Evolutionary conservation across 2,888 invertebrate genomes (phyloP), one percentile per base, ranked within the genome.

Genomic region (Hanleya hanleyi): DNA sequence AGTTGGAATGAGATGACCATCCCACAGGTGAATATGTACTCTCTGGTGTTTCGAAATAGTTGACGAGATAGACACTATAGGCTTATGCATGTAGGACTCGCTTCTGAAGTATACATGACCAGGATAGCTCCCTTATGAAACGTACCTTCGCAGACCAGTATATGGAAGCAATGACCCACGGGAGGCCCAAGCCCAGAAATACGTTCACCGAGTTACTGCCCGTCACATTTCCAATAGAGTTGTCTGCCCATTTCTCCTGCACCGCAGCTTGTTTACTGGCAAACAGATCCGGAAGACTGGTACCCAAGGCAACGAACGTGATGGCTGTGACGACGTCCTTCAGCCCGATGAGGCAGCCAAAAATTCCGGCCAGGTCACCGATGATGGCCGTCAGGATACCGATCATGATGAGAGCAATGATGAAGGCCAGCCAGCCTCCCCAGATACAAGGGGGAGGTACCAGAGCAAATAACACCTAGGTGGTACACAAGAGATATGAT

Each of bases 141-240:
- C 61, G 76, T 78, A 87, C 88, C 83, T 85, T 72, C n/a, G 77
- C 75, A 0, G 81, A 77, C 85, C 86, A 86, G 81, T 92, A 93
- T 61, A 92, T 87, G 49, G 93, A 87, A 22, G 93, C 93, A 26
- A 93, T 90, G 22, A 92, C 80, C 93, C 93, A 93, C 0, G 93
- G 93, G 65, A 93, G 86, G 12, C 93, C 93, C 5, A 93, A 90
- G 68, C 93, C 93, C 65, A 93, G 90, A 86, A 93, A 93, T 2
- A 93, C 93, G 82, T 93, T 93, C 41, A 93, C 93, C 2, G 93
- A 92, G 84, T 93, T 93, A 81, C 93, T 93, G 61, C 93, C 93
- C 5, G 93, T 93, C 12, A 93, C 92, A 82, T 93, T 93, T 32
- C 93, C 93, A 62, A 93, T 91, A 1, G 93, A 92, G 80, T 92